These are phyloP conservation scores for Agraylea sexmaculata DNA, from an alignment of 1,140 invertebrate genomes.

Conservation along the genomic window DNA sequence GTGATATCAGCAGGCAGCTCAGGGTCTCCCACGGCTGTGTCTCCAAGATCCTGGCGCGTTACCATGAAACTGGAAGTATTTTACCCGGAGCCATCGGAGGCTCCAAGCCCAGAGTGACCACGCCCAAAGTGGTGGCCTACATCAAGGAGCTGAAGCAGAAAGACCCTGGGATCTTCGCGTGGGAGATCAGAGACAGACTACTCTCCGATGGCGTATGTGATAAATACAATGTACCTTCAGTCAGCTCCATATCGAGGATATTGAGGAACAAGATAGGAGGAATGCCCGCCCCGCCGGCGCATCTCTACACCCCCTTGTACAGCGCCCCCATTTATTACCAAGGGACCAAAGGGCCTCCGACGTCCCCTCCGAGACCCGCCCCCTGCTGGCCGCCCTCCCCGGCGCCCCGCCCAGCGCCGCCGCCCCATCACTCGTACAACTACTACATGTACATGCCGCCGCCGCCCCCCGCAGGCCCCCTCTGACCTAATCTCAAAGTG, in stretches of 20 bases:
- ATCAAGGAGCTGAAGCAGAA: constrained; percentile 92
- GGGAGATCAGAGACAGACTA: constrained; percentile 87
- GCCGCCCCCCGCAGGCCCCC: constrained; percentile 12
- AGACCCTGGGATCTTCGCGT: constrained; percentile 89
- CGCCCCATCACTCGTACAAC: constrained; percentile 48
- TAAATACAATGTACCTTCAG: constrained; percentile 90
- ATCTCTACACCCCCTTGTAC: constrained; percentile 45
- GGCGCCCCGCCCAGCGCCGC: constrained; percentile 26
- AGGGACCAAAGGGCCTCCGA: constrained; percentile 22
- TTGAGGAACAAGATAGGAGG: constrained; percentile 72
- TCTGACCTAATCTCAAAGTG: too few relatives aligned
- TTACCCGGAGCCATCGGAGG: constrained; percentile 89
- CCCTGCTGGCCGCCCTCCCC: constrained; percentile 24
- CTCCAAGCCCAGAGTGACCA: constrained; percentile 89
- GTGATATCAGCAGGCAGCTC: constrained; percentile 87
- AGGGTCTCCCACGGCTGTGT: constrained; percentile 93
- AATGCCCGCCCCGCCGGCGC: constrained; percentile 29
- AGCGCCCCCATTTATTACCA: constrained; percentile 39
- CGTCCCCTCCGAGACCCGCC: constrained; percentile 20
- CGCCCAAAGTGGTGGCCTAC: constrained; percentile 86
- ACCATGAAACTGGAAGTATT: constrained; percentile 85
- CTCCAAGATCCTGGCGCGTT: constrained; percentile 84
- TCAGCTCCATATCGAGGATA: constrained; percentile 84
- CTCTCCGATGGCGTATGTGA: constrained; percentile 83
- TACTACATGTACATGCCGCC: constrained; percentile 53